Percentiles rank a stretch among this genome's conserved stretches.
Conservation (phyloP, 92 coral and sea anemone genomes). For the Porites lobata region DNA sequence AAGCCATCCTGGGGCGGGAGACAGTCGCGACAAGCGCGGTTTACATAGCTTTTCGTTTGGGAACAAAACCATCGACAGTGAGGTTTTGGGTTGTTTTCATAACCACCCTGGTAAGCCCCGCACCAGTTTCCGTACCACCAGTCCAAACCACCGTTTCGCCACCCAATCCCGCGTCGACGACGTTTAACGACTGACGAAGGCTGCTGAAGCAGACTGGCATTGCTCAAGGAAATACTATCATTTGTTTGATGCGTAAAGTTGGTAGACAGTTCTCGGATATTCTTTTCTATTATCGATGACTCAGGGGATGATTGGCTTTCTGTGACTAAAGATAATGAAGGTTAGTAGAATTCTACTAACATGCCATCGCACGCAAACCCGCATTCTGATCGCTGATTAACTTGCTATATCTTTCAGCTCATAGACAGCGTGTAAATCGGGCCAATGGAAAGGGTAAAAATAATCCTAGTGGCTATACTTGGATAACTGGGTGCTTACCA, state of each 20-base stretch:
- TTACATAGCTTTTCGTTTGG: constrained; percentile 30
- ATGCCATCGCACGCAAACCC: too few species aligned
- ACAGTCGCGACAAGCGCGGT: constrained; percentile 41
- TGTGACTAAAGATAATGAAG: constrained; percentile 8
- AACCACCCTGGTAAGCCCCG: constrained; percentile 59
- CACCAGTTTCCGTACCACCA: constrained; percentile 79
- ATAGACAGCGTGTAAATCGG: too few species aligned
- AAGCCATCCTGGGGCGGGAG: constrained; percentile 54
- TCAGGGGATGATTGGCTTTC: not conserved
- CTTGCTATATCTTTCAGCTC: too few species aligned
- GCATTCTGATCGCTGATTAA: too few species aligned
- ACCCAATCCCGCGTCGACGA: constrained; percentile 56
- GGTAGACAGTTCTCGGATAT: not conserved
- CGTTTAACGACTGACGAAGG: not conserved
- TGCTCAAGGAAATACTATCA: not conserved
- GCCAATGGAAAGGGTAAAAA: too few species aligned
- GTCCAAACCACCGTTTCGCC: constrained; percentile 36
- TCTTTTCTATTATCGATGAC: constrained; percentile 1
- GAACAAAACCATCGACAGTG: constrained; percentile 11
- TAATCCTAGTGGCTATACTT: not conserved
- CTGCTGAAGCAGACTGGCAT: not conserved
- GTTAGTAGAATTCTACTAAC: too few species aligned
- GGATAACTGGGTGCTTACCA: too few species aligned
- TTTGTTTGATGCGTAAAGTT: constrained; percentile 17
- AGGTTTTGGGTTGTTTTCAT: constrained; percentile 36